Evolutionary conservation across 2,113 vertebrate species (phyloP).

Genomic region (Litocranius walleri): DNA sequence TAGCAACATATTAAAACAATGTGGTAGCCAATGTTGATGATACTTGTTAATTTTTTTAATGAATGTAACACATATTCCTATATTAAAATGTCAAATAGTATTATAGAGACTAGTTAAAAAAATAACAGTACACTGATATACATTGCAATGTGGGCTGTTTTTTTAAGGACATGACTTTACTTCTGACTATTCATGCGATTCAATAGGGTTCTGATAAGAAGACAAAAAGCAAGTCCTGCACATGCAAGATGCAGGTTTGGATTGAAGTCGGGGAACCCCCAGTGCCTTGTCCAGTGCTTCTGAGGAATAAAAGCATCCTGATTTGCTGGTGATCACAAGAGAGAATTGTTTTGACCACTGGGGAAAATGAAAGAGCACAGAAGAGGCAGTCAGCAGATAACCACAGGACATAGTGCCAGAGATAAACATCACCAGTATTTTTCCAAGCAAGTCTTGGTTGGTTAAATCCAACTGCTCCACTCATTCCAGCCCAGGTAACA

Average conservation of each 20-base stretch:
- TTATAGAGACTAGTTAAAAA: not conserved
- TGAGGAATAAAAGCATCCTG: not conserved
- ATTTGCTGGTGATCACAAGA: not conserved
- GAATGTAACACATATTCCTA: not conserved
- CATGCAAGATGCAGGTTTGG: not conserved
- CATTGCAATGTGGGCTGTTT: not conserved
- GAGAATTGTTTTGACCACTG: not conserved
- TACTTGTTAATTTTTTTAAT: not conserved
- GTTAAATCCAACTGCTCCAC: not conserved
- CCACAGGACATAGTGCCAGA: not conserved
- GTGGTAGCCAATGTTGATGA: not conserved
- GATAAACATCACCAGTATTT: not conserved
- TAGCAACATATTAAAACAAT: not conserved
- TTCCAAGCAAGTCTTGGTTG: not conserved
- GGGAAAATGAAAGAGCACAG: not conserved
- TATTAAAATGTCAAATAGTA: not conserved
- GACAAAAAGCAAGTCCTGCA: not conserved
- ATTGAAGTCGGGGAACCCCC: not conserved
- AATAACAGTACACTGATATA: not conserved
- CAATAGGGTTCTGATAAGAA: not conserved
- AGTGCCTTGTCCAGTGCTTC: not conserved
- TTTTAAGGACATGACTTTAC: not conserved
- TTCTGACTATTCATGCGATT: not conserved
- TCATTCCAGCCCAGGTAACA: not conserved
- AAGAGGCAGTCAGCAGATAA: not conserved